Evolutionary conservation across 2,113 vertebrate species (phyloP).

Genomic region (Dipodomys stephensi): DNA sequence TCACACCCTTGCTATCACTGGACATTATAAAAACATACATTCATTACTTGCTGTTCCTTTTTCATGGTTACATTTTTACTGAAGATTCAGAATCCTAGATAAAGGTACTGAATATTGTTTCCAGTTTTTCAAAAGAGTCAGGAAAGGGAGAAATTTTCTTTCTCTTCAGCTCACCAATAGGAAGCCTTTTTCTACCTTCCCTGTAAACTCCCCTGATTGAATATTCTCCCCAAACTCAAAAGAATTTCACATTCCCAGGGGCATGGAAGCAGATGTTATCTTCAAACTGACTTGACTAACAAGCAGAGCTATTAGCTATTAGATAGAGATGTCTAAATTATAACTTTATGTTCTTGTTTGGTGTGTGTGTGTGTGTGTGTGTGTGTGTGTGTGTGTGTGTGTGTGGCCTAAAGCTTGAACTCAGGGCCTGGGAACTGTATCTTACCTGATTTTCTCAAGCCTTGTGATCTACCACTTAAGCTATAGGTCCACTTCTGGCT

Average conservation of each 20-base stretch:
- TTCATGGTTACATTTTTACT: background rate
- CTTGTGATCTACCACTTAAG: no score
- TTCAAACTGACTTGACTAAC: background rate
- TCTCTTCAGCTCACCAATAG: background rate
- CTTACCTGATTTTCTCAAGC: no score
- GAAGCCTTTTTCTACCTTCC: background rate
- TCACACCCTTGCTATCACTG: background rate
- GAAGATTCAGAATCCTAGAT: background rate
- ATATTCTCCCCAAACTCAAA: background rate
- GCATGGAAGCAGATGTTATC: background rate
- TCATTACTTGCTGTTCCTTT: background rate
- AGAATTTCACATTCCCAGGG: background rate
- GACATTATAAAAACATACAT: background rate
- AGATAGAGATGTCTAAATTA: background rate
- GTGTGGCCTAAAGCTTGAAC: background rate
- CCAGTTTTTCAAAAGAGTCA: background rate
- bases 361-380: no score
- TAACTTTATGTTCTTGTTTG: background rate
- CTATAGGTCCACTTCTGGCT: no score
- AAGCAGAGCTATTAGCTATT: background rate
- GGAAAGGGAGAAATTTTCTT: background rate
- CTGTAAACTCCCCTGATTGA: background rate
- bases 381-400: background rate
- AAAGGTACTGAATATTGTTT: accelerated
- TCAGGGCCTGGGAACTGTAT: no score